Evolutionary conservation across 1,140 invertebrate species (phyloP).

Genomic region (Maniola jurtina): DNA sequence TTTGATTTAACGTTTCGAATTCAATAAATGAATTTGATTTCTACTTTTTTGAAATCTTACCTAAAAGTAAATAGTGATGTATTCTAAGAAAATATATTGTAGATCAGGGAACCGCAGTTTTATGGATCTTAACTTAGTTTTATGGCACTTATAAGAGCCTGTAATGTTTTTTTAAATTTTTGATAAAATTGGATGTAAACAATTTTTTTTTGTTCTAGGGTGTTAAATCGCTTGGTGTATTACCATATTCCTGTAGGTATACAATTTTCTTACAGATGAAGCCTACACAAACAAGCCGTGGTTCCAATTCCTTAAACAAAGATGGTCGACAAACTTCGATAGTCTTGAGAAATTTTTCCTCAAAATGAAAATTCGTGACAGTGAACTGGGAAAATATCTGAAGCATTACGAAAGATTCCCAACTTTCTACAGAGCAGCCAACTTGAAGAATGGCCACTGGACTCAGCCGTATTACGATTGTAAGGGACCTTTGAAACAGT

Average conservation of each 20-base stretch:
- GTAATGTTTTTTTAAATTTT: too few species aligned
- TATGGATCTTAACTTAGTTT: too few species aligned
- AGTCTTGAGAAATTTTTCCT: conserved; percentile 94
- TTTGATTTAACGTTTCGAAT: too few species aligned
- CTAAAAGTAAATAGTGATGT: too few species aligned
- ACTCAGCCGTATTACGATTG: conserved; percentile 96
- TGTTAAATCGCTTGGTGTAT: too few species aligned
- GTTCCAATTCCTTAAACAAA: conserved; percentile 93
- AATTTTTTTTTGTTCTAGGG: too few species aligned
- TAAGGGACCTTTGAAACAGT: conserved; percentile 93
- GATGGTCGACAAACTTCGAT: conserved; percentile 97
- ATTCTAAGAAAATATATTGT: too few species aligned
- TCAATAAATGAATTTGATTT: too few species aligned
- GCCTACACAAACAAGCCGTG: conserved; percentile 91
- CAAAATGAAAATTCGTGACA: conserved; percentile 95
- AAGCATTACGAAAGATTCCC: conserved; percentile 95
- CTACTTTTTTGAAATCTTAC: too few species aligned
- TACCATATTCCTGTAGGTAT: background rate
- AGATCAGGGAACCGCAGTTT: too few species aligned
- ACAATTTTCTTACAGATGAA: conserved; percentile 79
- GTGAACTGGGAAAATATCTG: conserved; percentile 89
- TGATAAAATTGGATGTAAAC: too few species aligned
- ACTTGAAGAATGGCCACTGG: conserved; percentile 94
- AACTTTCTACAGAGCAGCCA: conserved; percentile 90
- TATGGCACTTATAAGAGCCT: too few species aligned